These are phyloP conservation scores for Denticeps clupeoides DNA, from an alignment of 2,797 vertebrate species.

Conservation along the genomic window DNA sequence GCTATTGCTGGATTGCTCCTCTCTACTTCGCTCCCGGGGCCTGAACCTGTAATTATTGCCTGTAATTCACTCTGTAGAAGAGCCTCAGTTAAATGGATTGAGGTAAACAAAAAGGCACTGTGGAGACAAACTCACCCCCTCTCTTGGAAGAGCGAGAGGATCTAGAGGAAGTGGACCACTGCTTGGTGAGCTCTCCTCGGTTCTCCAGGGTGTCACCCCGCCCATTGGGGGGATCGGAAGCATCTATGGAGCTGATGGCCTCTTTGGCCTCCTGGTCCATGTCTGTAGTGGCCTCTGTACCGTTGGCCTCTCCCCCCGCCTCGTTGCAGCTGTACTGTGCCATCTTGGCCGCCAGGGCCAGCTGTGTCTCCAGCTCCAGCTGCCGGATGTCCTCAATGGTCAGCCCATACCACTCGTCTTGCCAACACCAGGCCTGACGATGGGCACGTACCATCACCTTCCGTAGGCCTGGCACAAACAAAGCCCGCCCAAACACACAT, in stretches of 20 bases:
- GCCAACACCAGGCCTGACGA: constrained; percentile 98
- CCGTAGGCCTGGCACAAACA: constrained; percentile 64
- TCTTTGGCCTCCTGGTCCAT: constrained; percentile 54
- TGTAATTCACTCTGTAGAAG: too few relatives aligned
- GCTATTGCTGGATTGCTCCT: too few relatives aligned
- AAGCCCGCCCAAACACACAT: too few relatives aligned
- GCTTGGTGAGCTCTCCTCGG: constrained; percentile 79
- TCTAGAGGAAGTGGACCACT: constrained; percentile 92
- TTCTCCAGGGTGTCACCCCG: constrained; percentile 57
- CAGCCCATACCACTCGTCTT: constrained; percentile 94
- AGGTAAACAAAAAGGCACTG: background rate
- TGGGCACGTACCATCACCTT: constrained; percentile 97
- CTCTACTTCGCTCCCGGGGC: too few relatives aligned
- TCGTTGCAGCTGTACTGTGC: constrained; percentile 77
- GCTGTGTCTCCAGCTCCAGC: constrained; percentile 89
- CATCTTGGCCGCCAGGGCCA: constrained; percentile 94
- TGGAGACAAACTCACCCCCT: constrained; percentile 62
- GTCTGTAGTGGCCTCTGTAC: constrained; percentile 49
- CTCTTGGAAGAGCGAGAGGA: constrained; percentile 91
- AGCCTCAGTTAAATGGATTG: too few relatives aligned
- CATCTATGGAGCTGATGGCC: constrained; percentile 52
- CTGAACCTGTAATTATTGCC: too few relatives aligned
- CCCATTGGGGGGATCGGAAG: constrained; percentile 40
- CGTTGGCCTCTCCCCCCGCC: constrained; percentile 59
- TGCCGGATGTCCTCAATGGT: constrained; percentile 90